phyloP scores from a whole-genome alignment of 2,888 invertebrate species.

The Adelphocoris suturalis region DNA sequence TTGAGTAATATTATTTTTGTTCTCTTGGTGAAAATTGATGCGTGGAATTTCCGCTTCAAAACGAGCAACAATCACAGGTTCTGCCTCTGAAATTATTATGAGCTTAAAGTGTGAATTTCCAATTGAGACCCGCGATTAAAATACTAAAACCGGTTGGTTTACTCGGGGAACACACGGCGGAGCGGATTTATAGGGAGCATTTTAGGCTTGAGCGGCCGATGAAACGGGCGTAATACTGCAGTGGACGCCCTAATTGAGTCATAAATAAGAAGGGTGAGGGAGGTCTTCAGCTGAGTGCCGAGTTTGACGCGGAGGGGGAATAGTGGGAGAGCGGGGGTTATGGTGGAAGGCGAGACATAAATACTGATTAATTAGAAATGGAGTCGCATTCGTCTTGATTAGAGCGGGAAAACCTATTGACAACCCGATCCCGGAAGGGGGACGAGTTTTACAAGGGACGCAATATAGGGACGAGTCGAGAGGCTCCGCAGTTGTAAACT shows the following conservation, averaged over 20 bases:
- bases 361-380: constrained; percentile 68
- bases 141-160: constrained; percentile 34
- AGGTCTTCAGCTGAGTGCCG: constrained; percentile 64
- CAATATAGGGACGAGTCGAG: constrained; percentile 2
- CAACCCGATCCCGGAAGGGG: constrained; percentile 17
- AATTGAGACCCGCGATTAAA: constrained; percentile 31
- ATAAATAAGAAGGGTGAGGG: constrained; percentile 66
- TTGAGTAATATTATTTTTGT: too few species aligned
- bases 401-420: constrained; percentile 63
- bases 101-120: neutral
- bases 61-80: neutral
- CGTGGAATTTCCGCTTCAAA: too few species aligned
- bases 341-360: constrained; percentile 65
- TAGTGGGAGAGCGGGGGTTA: constrained; percentile 44
- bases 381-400: constrained; percentile 70
- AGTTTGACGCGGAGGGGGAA: constrained; percentile 1
- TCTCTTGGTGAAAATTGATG: too few species aligned
- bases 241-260: constrained; percentile 69
- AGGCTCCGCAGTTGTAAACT: neutral
- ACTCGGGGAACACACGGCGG: neutral
- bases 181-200: constrained; percentile 50
- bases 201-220: constrained; percentile 59
- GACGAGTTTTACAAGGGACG: constrained; percentile 36
- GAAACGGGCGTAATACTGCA: constrained; percentile 59
- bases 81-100: constrained; percentile 1